Evolutionary conservation across 2,797 vertebrate genomes (phyloP).

Genomic region (Peromyscus aztecus): DNA sequence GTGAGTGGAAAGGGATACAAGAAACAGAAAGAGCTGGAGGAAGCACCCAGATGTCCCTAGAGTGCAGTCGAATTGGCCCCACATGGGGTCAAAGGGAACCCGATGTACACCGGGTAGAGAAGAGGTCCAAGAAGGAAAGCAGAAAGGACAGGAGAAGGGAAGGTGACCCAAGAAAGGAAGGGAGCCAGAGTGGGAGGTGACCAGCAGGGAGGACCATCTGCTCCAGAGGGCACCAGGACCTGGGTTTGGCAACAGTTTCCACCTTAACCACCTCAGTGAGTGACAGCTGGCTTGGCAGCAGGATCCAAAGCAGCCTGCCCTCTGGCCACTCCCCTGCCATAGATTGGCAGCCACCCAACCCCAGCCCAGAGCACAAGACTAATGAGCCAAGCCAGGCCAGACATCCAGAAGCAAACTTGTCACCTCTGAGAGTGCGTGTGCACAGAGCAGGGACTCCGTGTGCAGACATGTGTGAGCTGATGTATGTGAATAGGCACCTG

Average conservation of each 20-base stretch:
- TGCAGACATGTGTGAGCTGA: background rate
- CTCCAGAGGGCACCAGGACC: conserved; percentile 19
- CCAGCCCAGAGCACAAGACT: background rate
- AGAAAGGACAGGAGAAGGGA: conserved; percentile 17
- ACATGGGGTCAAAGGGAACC: background rate
- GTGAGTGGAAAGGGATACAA: background rate
- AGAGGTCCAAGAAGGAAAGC: conserved; percentile 39
- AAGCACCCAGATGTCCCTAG: background rate
- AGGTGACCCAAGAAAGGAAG: conserved; percentile 27
- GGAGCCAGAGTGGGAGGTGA: background rate
- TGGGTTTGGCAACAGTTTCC: conserved; percentile 14
- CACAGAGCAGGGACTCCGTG: background rate
- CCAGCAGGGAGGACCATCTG: conserved; percentile 66
- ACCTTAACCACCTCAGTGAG: conserved; percentile 23
- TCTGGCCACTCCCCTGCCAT: background rate
- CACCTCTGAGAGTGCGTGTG: background rate
- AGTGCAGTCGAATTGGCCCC: background rate
- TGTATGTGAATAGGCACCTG: too few species aligned
- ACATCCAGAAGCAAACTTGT: background rate
- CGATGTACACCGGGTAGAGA: background rate
- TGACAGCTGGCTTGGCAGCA: conserved; percentile 21
- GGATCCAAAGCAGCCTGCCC: background rate
- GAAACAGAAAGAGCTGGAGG: background rate
- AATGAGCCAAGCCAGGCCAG: background rate
- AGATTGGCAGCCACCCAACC: conserved; percentile 16